Evolutionary conservation across 2,797 vertebrate species (phyloP), one percentile per base, ranked within the genome.

Genomic region (Lithobates sylvaticus): DNA sequence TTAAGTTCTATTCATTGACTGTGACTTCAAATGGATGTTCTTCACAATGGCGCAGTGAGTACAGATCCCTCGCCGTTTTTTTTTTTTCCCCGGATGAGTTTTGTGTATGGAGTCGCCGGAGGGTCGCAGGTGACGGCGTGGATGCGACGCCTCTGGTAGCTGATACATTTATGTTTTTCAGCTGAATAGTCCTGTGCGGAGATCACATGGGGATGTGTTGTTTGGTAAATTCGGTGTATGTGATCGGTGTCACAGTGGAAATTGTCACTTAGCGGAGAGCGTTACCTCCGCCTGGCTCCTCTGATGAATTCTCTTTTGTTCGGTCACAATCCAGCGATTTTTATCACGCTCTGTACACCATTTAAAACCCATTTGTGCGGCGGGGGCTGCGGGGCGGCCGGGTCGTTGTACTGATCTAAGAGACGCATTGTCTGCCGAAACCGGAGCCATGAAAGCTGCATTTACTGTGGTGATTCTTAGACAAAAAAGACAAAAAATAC

Each of bases 271-370:
- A n/a, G 76, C 27, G 47, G 74, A 54, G 74, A 29, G 47, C 27
- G 27, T 76, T 76, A 34, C 74, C 74, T 58, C 74, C 21, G 8
- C 50, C 16, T 23, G 15, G 69, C 69, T 71, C 69, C 42, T 26
- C 13, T 74, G 39, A 75, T 75, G 73, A 75, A 75, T 76, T 50
- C 74, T 76, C 47, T 50, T 54, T 76, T 76, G 74, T 76, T 32
- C 32, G 7, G 26, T 76, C 74, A 76, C 74, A 58, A 54, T 58
- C 47, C 74, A 9, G 2, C 15, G 26, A 50, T 21, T 75, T 54
- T 75, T 54, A 76, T 76, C 47, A 18, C 47, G 15, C 73, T 75
- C 29, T 32, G 42, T 75, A 47, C 75, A 42, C 10, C 50, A 13
- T 76, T 18, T 61, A 61, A 61, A 76, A 61, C 36, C 75, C 50